These are phyloP conservation scores for Semicossyphus pulcher DNA, from an alignment of 2,113 vertebrate genomes.

Conservation along the genomic window DNA sequence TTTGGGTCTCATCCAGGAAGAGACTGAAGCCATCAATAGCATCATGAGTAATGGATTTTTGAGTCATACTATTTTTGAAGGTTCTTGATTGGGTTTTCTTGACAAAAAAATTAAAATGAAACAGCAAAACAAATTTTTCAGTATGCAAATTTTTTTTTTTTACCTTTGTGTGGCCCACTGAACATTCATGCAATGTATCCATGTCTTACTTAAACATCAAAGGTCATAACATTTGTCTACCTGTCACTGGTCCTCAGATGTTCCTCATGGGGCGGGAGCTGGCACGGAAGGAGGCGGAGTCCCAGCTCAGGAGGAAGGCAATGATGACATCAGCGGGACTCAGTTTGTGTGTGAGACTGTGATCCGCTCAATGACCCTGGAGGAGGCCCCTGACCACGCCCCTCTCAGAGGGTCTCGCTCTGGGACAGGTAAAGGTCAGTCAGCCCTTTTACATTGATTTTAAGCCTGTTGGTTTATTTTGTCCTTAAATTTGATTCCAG, in stretches of 20 bases:
- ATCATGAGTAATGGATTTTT: conserved; percentile 85
- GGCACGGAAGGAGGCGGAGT: conserved; percentile 72
- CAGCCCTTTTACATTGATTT: neutral
- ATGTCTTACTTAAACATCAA: neutral
- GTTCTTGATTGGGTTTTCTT: neutral
- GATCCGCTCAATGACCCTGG: conserved; percentile 92
- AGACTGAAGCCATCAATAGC: conserved; percentile 87
- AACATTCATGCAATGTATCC: neutral
- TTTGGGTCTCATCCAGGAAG: conserved; percentile 90
- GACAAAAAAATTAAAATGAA: too few relatives aligned
- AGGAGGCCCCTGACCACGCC: conserved; percentile 89
- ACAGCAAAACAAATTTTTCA: too few relatives aligned
- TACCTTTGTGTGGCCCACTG: too few relatives aligned
- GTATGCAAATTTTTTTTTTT: too few relatives aligned
- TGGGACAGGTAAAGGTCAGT: conserved; percentile 75
- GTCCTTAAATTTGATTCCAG: neutral
- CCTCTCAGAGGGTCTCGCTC: conserved; percentile 80
- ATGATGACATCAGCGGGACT: conserved; percentile 92
- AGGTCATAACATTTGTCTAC: neutral
- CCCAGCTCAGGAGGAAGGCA: conserved; percentile 87
- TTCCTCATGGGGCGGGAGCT: conserved; percentile 33
- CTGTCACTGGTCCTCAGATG: conserved; percentile 56
- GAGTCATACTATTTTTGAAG: neutral
- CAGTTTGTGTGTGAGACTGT: conserved; percentile 97
- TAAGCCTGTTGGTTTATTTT: neutral